phyloP scores from a whole-genome alignment of 2,797 vertebrate species.

The Peromyscus eremicus region DNA sequence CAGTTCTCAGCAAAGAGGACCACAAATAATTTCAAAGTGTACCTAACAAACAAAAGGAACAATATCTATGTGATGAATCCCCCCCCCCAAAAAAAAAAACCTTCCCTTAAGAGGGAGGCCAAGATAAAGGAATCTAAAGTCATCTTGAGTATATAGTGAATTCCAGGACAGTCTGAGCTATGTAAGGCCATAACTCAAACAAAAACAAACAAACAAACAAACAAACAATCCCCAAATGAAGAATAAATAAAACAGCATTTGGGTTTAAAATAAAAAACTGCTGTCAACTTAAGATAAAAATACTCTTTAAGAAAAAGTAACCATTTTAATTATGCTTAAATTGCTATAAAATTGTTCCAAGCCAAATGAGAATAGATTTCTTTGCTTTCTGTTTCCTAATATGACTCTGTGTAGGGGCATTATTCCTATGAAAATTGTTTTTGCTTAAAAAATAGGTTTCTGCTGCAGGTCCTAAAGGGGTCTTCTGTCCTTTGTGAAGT shows the following conservation, averaged over 20 bases:
- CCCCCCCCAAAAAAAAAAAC: constrained; percentile 8
- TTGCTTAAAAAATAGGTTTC: constrained; percentile 24
- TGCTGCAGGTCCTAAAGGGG: background rate
- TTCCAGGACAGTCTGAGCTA: background rate
- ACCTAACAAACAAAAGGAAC: background rate
- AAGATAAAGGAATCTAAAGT: background rate
- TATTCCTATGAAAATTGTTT: background rate
- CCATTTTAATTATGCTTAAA: constrained; percentile 57
- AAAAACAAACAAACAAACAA: background rate
- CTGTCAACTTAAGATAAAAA: constrained; percentile 51
- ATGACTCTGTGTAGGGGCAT: background rate
- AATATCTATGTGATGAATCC: background rate
- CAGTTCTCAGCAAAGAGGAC: constrained; percentile 53
- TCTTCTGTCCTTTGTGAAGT: constrained; percentile 22
- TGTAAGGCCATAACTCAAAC: background rate
- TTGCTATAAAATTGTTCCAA: background rate
- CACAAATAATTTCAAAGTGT: constrained; percentile 55
- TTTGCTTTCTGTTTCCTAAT: constrained; percentile 19
- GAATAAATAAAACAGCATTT: background rate
- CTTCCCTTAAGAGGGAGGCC: background rate
- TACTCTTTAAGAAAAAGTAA: constrained; percentile 48
- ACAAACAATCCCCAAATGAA: background rate
- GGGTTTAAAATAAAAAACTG: constrained; percentile 12
- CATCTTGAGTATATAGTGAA: background rate
- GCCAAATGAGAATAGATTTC: background rate